Percentiles rank a stretch among this genome's conserved stretches.
phyloP scores from a whole-genome alignment of 37 sponge, comb jelly and placozoan species.

The Tethya wilhelma region DNA sequence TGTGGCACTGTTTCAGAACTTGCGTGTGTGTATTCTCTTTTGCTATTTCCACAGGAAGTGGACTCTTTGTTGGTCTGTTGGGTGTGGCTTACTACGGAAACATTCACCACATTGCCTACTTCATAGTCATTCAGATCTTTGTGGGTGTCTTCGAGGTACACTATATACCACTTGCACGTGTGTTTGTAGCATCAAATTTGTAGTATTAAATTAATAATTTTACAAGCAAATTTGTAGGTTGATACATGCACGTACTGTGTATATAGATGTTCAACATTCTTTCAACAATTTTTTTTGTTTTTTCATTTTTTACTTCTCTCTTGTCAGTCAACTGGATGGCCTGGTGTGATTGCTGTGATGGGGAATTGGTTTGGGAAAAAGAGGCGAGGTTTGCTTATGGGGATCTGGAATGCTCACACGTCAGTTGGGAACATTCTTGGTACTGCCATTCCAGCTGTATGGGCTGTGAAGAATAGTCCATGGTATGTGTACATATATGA shows the following conservation, averaged over 20 bases:
- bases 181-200: no score
- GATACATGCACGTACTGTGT: no score
- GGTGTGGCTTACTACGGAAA: conserved; percentile 82
- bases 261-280: not conserved
- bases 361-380: conserved; percentile 91
- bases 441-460: conserved; percentile 84
- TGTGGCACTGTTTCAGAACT: no score
- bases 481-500: not conserved
- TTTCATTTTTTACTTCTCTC: not conserved
- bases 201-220: no score
- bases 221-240: no score
- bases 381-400: conserved; percentile 93
- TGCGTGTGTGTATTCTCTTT: no score
- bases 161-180: no score
- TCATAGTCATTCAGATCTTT: conserved; percentile 84
- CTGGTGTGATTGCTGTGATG: conserved; percentile 90
- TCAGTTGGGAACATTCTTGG: conserved; percentile 97
- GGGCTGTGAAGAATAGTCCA: conserved; percentile 60
- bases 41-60: conserved; percentile 70
- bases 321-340: conserved; percentile 92
- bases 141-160: conserved; percentile 75
- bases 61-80: conserved; percentile 35
- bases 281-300: not conserved
- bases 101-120: conserved; percentile 85
- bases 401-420: conserved; percentile 94